These are phyloP conservation scores for Dermolepida albohirtum DNA, from an alignment of 2,888 invertebrate genomes.

Conservation along the genomic window DNA sequence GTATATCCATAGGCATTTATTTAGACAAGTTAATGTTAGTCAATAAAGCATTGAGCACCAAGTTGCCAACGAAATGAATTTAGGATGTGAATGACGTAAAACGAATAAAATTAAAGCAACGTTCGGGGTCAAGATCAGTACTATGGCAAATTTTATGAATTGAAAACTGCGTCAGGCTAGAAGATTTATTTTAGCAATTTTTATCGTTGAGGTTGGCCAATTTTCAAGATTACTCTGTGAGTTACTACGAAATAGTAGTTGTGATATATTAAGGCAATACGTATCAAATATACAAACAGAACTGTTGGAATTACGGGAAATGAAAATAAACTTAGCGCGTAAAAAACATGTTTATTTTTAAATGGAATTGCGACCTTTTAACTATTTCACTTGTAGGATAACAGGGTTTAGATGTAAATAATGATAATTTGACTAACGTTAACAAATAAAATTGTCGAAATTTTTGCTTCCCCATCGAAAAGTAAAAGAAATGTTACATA, in stretches of 20 bases:
- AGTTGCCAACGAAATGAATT: conserved; percentile 22
- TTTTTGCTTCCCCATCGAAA: background rate
- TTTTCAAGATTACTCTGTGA: conserved; percentile 29
- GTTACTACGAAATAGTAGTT: conserved; percentile 29
- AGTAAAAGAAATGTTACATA: no score
- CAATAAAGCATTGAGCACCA: no score
- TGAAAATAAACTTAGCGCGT: conserved; percentile 25
- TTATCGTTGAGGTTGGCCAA: conserved; percentile 27
- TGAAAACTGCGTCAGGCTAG: conserved; percentile 30
- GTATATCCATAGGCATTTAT: no score
- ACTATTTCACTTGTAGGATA: conserved; percentile 7
- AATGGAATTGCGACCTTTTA: conserved; percentile 13
- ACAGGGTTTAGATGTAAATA: conserved; percentile 13
- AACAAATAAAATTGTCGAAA: conserved; percentile 25
- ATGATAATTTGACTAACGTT: background rate
- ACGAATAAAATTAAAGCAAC: conserved; percentile 27
- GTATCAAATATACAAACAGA: conserved; percentile 30
- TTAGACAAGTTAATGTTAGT: no score
- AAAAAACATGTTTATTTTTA: conserved; percentile 28
- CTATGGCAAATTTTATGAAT: conserved; percentile 39
- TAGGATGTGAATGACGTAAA: conserved; percentile 36
- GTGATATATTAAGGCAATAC: conserved; percentile 29
- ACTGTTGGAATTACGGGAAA: conserved; percentile 5
- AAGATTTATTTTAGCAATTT: conserved; percentile 33
- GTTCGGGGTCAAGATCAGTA: conserved; percentile 38